A percentile compares a stretch with the other conserved stretches of the same genome.
Evolutionary conservation across 2,797 vertebrate genomes (phyloP).

Genomic region (Cyclura pinguis): DNA sequence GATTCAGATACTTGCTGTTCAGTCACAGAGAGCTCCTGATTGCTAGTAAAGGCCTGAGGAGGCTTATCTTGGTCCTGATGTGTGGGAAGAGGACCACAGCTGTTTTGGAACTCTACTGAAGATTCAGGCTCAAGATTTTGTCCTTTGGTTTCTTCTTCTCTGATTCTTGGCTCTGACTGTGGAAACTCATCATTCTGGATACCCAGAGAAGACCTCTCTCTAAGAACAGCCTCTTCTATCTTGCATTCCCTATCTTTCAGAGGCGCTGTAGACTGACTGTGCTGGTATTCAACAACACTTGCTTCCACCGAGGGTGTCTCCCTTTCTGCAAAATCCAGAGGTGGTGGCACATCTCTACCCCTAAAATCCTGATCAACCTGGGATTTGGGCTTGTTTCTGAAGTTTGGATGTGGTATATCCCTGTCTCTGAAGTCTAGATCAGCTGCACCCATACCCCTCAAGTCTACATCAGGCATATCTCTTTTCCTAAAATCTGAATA

Average conservation of each 20-base stretch:
- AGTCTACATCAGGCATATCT: constrained; percentile 84
- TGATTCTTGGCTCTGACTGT: constrained; percentile 73
- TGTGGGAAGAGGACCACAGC: constrained; percentile 68
- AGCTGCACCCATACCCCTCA: constrained; percentile 84
- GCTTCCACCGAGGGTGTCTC: constrained; percentile 82
- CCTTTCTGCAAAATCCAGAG: constrained; percentile 81
- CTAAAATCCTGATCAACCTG: constrained; percentile 86
- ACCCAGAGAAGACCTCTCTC: constrained; percentile 76
- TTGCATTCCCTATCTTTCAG: constrained; percentile 78
- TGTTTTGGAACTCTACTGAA: constrained; percentile 77
- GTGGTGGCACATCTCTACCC: constrained; percentile 81
- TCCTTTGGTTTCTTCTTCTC: constrained; percentile 78
- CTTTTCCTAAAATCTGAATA: constrained; percentile 91
- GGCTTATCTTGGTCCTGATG: constrained; percentile 80
- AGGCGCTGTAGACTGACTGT: constrained; percentile 74
- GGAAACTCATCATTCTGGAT: constrained; percentile 79
- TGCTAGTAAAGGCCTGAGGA: constrained; percentile 70
- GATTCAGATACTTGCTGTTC: constrained; percentile 77
- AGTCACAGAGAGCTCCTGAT: constrained; percentile 76
- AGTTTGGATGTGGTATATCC: constrained; percentile 82
- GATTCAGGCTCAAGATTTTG: constrained; percentile 73
- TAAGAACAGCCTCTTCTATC: constrained; percentile 74
- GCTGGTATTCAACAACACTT: constrained; percentile 79
- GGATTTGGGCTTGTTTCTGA: constrained; percentile 81
- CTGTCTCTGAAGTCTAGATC: constrained; percentile 83